Conservation (phyloP, 1,140 invertebrate genomes). For the Pseudomyrmex sp. region DNA sequence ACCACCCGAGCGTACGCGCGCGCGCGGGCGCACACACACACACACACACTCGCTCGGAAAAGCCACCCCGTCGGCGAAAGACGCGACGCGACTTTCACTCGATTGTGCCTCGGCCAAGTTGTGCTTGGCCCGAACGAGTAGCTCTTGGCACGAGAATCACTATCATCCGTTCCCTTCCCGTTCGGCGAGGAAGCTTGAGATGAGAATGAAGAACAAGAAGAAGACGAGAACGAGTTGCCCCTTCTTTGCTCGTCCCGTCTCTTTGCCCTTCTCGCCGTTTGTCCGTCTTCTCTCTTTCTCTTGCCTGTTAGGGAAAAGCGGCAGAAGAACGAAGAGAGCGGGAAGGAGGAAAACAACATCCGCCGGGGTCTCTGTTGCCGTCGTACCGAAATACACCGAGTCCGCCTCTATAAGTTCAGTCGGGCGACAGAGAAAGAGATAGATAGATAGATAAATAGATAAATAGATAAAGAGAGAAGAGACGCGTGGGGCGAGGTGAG, state of each 20-base stretch:
- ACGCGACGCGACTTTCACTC: slow-evolving; percentile 71
- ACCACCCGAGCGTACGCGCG: not conserved
- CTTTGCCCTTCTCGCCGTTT: not conserved
- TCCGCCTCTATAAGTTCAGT: slow-evolving; percentile 42
- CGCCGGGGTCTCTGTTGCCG: slow-evolving; percentile 28
- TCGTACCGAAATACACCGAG: slow-evolving; percentile 64
- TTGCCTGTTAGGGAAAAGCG: no score
- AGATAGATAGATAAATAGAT: not conserved
- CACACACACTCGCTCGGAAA: not conserved
- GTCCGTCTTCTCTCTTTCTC: not conserved
- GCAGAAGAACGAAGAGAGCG: no score
- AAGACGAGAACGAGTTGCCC: slow-evolving; percentile 11
- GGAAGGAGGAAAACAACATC: slow-evolving; percentile 9
- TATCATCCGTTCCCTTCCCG: slow-evolving; percentile 62
- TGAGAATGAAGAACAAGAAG: slow-evolving; percentile 63
- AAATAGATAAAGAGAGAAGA: no score
- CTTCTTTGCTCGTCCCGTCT: not conserved
- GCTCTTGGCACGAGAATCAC: slow-evolving; percentile 76
- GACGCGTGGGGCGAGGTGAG: not conserved
- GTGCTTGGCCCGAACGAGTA: slow-evolving; percentile 72
- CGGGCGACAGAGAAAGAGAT: not conserved
- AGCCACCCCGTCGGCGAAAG: slow-evolving; percentile 50
- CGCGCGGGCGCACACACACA: not conserved
- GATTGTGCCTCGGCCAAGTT: slow-evolving; percentile 70
- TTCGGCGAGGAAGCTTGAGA: slow-evolving; percentile 40